Percentiles rank a stretch among this genome's conserved stretches.
Evolutionary conservation across 2,888 invertebrate genomes (phyloP).

Genomic region (Theristus sp.): DNA sequence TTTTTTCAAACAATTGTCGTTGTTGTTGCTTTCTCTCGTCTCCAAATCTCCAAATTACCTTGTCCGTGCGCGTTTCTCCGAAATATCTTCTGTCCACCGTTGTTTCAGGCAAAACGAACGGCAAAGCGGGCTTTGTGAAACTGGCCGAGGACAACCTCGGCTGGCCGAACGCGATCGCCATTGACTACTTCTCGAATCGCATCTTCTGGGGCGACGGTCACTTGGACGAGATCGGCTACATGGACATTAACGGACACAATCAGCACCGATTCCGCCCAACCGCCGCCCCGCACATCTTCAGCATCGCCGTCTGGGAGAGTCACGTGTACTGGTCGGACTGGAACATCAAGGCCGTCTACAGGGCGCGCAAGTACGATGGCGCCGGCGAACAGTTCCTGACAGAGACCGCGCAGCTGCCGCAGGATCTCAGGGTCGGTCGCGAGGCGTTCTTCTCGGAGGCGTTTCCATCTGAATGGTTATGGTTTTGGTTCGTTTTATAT

Average conservation of each 20-base stretch:
- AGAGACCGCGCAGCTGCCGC: conserved; percentile 25
- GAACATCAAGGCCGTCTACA: conserved; percentile 68
- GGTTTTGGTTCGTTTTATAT: too few relatives aligned
- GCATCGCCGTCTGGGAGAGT: conserved; percentile 72
- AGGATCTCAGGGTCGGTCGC: conserved; percentile 19
- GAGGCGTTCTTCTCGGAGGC: too few relatives aligned
- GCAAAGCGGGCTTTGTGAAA: conserved; percentile 48
- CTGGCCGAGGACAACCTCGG: conserved; percentile 84
- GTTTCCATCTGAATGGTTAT: too few relatives aligned
- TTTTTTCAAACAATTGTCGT: conserved; percentile 3
- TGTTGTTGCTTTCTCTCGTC: conserved; percentile 10
- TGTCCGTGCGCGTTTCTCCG: neutral
- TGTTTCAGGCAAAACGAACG: neutral
- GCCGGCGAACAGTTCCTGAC: conserved; percentile 24
- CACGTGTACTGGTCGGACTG: conserved; percentile 87
- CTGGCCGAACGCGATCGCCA: conserved; percentile 92
- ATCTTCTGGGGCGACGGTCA: conserved; percentile 97
- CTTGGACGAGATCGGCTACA: conserved; percentile 73
- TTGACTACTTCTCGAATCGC: conserved; percentile 84
- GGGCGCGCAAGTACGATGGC: conserved; percentile 72
- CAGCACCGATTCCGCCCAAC: conserved; percentile 39
- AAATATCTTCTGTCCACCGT: neutral
- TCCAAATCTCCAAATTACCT: conserved; percentile 2
- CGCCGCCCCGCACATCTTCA: conserved; percentile 14
- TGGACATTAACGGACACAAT: conserved; percentile 70